Percentiles rank a stretch among this genome's conserved stretches.
These are phyloP conservation scores for Steromphala cineraria DNA, from an alignment of 2,888 invertebrate species.

Conservation along the genomic window DNA sequence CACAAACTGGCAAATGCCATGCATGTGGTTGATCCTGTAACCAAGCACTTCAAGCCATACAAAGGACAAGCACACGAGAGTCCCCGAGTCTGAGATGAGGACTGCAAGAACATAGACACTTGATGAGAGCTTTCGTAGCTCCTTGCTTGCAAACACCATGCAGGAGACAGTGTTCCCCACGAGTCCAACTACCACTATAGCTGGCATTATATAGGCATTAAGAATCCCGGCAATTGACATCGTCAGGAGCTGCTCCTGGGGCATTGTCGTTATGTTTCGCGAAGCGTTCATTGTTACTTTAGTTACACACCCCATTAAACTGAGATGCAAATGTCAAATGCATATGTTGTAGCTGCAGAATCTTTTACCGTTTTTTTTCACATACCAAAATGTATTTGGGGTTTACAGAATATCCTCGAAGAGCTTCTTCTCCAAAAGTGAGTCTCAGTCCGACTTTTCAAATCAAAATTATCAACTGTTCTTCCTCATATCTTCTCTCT, in stretches of 20 bases:
- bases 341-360: no score
- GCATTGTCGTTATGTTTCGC: background rate
- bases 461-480: no score
- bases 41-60: slow-evolving; percentile 54
- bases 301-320: background rate
- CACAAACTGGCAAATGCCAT: slow-evolving; percentile 38
- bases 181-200: slow-evolving; percentile 47
- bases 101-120: slow-evolving; percentile 51
- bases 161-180: slow-evolving; percentile 52
- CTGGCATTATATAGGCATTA: slow-evolving; percentile 43
- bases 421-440: no score
- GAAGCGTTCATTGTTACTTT: background rate
- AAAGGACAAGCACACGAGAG: slow-evolving; percentile 44
- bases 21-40: slow-evolving; percentile 41
- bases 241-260: background rate
- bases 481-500: no score
- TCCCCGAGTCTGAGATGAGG: slow-evolving; percentile 48
- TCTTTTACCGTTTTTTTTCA: no score
- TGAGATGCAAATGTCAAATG: no score
- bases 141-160: slow-evolving; percentile 44
- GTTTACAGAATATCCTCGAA: no score
- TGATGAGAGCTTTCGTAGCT: slow-evolving; percentile 49
- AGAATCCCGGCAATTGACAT: slow-evolving; percentile 25
- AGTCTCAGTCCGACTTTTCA: no score
- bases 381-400: no score